A percentile compares a stretch with the other conserved stretches of the same genome.
These are phyloP conservation scores for Epicampocera succincta DNA, from an alignment of 2,888 invertebrate genomes.

Conservation along the genomic window DNA sequence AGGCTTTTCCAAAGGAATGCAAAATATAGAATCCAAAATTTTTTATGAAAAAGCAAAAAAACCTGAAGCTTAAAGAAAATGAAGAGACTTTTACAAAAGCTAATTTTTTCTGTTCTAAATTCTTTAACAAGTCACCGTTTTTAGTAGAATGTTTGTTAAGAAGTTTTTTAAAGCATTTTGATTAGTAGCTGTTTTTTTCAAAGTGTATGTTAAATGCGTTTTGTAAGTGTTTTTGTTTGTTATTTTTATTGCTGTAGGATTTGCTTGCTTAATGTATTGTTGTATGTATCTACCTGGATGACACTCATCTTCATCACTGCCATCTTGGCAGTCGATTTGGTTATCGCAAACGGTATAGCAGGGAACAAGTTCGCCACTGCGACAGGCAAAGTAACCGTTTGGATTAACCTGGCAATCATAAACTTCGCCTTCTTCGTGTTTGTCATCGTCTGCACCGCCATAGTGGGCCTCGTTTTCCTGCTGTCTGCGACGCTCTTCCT, in stretches of 20 bases:
- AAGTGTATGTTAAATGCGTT: slow-evolving; percentile 33
- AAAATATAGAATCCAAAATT: no score
- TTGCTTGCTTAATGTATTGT: slow-evolving; percentile 35
- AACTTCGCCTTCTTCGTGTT: slow-evolving; percentile 24
- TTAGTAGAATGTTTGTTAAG: no score
- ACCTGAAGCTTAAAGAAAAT: no score
- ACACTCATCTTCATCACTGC: slow-evolving; percentile 83
- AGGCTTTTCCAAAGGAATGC: no score
- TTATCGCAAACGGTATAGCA: slow-evolving; percentile 83
- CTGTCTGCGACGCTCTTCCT: slow-evolving; percentile 32
- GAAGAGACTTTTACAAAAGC: no score
- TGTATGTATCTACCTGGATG: slow-evolving; percentile 70
- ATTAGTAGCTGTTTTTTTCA: not conserved
- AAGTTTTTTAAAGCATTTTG: slow-evolving; percentile 19
- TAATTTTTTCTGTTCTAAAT: no score
- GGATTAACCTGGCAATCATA: slow-evolving; percentile 70
- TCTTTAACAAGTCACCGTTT: not conserved
- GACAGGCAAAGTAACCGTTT: slow-evolving; percentile 85
- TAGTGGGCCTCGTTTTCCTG: slow-evolving; percentile 9
- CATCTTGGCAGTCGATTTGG: slow-evolving; percentile 83
- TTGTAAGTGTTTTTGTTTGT: slow-evolving; percentile 13
- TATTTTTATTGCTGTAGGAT: slow-evolving; percentile 33
- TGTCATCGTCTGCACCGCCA: slow-evolving; percentile 1
- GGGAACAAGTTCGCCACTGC: slow-evolving; percentile 84
- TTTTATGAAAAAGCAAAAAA: no score